A percentile compares a stretch with the other conserved stretches of the same genome.
Conservation (phyloP, 2,113 vertebrate genomes). For the Plestiodon gilberti region DNA sequence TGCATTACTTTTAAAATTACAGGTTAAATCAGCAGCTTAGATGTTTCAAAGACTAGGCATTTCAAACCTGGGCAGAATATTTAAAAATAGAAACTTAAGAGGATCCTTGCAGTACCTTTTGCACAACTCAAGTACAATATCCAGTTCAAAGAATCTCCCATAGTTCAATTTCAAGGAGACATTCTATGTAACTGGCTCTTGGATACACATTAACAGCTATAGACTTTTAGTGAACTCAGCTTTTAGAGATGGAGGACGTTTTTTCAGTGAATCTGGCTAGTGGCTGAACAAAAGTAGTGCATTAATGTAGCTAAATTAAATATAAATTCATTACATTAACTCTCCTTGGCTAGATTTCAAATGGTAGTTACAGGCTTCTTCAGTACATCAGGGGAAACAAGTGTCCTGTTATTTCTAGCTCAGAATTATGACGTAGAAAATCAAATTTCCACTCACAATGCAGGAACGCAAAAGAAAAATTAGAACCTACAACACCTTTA, state of each 20-base stretch:
- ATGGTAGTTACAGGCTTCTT: background rate
- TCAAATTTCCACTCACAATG: background rate
- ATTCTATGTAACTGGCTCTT: background rate
- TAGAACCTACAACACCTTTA: background rate
- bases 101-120: background rate
- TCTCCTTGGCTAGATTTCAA: background rate
- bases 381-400: background rate
- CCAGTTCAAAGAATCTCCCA: background rate
- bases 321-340: background rate
- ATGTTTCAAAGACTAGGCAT: background rate
- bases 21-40: background rate
- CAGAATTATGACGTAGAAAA: background rate
- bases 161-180: background rate
- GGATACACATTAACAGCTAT: background rate
- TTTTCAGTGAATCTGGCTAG: background rate
- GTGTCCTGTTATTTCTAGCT: background rate
- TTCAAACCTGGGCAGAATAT: background rate
- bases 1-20: background rate
- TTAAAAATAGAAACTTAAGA: background rate
- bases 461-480: background rate
- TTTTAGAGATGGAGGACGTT: background rate
- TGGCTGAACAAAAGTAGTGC: constrained; percentile 1
- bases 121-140: background rate
- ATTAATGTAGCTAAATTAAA: background rate
- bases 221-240: background rate